Base-by-base conservation (phyloP, 1,140 invertebrate species). In the Galleria mellonella region DNA sequence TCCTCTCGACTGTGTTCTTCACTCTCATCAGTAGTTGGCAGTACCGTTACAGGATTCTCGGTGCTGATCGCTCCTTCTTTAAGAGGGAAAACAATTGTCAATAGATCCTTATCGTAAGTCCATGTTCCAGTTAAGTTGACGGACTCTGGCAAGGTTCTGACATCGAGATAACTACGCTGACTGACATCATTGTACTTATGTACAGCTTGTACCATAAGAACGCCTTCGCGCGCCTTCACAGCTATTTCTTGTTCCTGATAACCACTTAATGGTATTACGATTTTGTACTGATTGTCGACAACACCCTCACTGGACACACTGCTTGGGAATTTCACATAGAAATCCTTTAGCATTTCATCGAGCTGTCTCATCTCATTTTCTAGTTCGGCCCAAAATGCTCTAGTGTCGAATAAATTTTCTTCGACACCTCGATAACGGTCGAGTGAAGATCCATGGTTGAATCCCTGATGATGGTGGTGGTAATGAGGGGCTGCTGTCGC, bases 31-130 rank as follows among this genome's bases (percentile, higher is more conserved):
- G 12, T 44, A 5, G 43, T 52, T 23, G 13, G 7, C 35, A 52
- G 41, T 2, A 43, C 41, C 5, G 38, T 10, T 14, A 43, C 38
- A 11, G 43, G 51, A 0, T 9, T n/a, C 11, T 54, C 43, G n/a
- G 13, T 43, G 17, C 46, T 39, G 7, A 9, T n/a, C 6, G 28
- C 36, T 10, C 38, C 8, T 7, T 33, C 29, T 32, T 58, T 60
- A 4, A 72, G 15, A 1, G 71, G 69, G 44, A 82, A 78, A 1
- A 43, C 43, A 4, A 82, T 61, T 9, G 53, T 67, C n/a, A 82
- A 15, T 0, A 75, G 28, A 3, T 47, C 57, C 3, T 62, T 33
- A 0, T 62, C 52, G 33, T 62, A 78, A 0, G 51, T 62, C 74
- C 74, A 82, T 9, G 42, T 72, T 0, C 77, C 77, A 14, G 32